Evolutionary conservation across 2,113 vertebrate genomes (phyloP), one percentile per base, ranked within the genome.

Genomic region (Taurulus bubalis): DNA sequence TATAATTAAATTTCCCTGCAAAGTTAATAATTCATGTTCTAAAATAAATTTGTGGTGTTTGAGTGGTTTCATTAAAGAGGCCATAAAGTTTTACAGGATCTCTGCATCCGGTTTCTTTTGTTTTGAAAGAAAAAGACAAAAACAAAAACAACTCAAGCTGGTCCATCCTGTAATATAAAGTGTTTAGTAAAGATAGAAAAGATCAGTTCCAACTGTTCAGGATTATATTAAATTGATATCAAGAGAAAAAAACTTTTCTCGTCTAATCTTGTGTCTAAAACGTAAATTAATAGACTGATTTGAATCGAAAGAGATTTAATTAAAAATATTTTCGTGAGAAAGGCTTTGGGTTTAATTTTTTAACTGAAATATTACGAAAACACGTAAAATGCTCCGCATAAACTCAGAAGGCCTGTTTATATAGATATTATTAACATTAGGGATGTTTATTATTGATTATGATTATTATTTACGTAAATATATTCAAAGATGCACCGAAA

Each of bases 31-130:
- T 68, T 28, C n/a, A 32, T 67, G 22, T 22, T 22, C 0, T 10
- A 18, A 2, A 32, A n/a, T 32, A 4, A 3, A 1, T 28, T 56
- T 1, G 16, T 40, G 1, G 7, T 45, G 51, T 30, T 4, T 63
- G 2, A 20, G 2, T 75, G 26, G 28, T 30, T 80, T 55, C 22
- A 32, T 68, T 75, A 10, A 70, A 64, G 59, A 85, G 71, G 77
- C 77, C 85, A 62, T 88, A 85, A 90, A 85, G 72, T 85, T 88
- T 89, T 78, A 87, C 76, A 84, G 64, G 70, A 16, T 82, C 67
- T 76, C 28, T 15, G 34, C 60, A 53, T 82, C 69, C 58, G 66
- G 26, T 69, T 80, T 42, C 69, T 85, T 81, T 75, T 34, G 26
- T 79, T 72, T 60, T 24, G n/a, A 77, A 34, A 56, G 1, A 79